Conservation (phyloP, 2,797 vertebrate genomes). For the Distichodus sexfasciatus region DNA sequence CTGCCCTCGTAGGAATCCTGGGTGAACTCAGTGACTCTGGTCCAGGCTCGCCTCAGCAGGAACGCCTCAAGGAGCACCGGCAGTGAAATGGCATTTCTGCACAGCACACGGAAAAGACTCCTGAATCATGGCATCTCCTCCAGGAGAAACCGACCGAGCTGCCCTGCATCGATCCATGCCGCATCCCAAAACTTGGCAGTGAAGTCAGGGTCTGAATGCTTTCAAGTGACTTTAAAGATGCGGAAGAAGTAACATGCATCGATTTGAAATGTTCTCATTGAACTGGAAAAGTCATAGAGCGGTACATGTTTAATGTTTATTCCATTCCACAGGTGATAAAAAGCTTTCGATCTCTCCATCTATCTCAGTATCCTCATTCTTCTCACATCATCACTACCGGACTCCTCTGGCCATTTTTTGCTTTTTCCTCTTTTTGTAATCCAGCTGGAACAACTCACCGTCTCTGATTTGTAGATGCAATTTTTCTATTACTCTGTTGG, state of each 20-base stretch:
- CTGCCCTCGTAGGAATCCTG: conserved; percentile 15
- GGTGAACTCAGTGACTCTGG: conserved; percentile 13
- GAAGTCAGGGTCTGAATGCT: not conserved
- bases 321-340: not conserved
- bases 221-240: not conserved
- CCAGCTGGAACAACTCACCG: conserved; percentile 8
- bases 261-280: not conserved
- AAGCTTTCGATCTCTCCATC: not conserved
- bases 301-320: too few species aligned
- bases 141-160: not conserved
- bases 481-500: not conserved
- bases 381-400: not conserved
- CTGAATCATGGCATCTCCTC: too few species aligned
- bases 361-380: not conserved
- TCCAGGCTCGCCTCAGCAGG: not conserved
- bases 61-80: conserved; percentile 9
- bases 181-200: not conserved
- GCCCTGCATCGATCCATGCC: not conserved
- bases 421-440: not conserved
- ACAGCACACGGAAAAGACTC: conserved; percentile 5
- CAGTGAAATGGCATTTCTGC: not conserved
- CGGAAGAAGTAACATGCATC: too few species aligned
- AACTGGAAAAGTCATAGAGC: not conserved
- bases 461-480: not conserved
- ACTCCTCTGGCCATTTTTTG: not conserved